Percentiles rank a stretch among this genome's conserved stretches.
Conservation (phyloP, 2,888 invertebrate species). For the Nasonia oneida region DNA sequence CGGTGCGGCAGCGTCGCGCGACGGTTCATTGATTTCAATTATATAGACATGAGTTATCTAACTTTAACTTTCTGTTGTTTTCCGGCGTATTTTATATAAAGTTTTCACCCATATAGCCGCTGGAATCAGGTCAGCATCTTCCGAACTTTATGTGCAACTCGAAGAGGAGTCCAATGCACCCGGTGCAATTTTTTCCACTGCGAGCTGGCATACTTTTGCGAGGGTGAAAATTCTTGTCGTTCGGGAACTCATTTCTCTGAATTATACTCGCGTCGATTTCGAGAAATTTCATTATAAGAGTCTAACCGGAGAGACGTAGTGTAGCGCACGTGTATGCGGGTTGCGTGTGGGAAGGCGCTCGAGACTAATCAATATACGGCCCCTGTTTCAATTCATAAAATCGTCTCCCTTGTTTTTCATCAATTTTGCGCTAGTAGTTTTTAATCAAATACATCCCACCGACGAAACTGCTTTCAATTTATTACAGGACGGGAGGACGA, state of each 20-base stretch:
- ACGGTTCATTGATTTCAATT: constrained; percentile 49
- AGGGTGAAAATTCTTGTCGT: background rate
- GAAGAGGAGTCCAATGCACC: constrained; percentile 18
- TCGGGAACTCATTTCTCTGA: background rate
- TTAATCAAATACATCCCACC: background rate
- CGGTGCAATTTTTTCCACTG: constrained; percentile 2
- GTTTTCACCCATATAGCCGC: constrained; percentile 21
- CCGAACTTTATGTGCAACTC: constrained; percentile 35
- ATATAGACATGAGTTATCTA: constrained; percentile 40
- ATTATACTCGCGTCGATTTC: background rate
- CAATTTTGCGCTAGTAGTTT: background rate
- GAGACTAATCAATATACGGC: background rate
- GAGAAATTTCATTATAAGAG: background rate
- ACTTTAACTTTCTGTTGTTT: constrained; percentile 46
- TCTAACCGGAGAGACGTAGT: background rate
- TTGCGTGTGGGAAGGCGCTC: constrained; percentile 17
- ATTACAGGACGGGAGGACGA: constrained; percentile 82
- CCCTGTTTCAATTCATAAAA: background rate
- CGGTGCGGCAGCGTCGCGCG: background rate
- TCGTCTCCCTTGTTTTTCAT: background rate
- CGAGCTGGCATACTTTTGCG: background rate
- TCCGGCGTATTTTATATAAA: constrained; percentile 33
- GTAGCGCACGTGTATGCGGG: constrained; percentile 9
- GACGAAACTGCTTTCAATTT: background rate
- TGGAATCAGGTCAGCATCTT: constrained; percentile 46